Conservation (phyloP, 2,888 invertebrate species). For the Oegoconia quadripuncta region DNA sequence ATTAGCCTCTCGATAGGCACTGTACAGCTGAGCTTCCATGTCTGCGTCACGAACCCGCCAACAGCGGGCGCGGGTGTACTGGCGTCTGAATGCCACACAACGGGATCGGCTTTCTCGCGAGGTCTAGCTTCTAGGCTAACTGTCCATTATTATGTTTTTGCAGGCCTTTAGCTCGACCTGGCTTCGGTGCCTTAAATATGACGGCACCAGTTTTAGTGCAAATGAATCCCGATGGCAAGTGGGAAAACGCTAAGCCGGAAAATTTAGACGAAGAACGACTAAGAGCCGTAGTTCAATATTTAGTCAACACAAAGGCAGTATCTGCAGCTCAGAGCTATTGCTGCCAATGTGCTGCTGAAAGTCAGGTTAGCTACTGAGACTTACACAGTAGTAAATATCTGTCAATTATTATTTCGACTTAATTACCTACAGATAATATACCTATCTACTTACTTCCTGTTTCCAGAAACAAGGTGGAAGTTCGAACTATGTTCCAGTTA, state of each 20-base stretch:
- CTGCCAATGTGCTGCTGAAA: slow-evolving; percentile 51
- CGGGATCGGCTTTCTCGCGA: too few species aligned
- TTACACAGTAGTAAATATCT: background rate
- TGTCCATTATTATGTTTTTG: background rate
- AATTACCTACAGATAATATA: background rate
- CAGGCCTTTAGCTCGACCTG: slow-evolving; percentile 48
- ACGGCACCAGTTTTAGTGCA: slow-evolving; percentile 50
- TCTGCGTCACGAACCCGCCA: too few species aligned
- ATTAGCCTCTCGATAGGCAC: too few species aligned
- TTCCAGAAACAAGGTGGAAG: slow-evolving; percentile 22
- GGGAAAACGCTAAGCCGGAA: slow-evolving; percentile 51
- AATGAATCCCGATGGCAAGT: slow-evolving; percentile 61
- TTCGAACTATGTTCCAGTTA: slow-evolving; percentile 57
- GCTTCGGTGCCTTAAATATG: slow-evolving; percentile 46
- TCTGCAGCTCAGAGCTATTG: slow-evolving; percentile 62
- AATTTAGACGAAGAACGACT: slow-evolving; percentile 52
- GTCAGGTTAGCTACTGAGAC: slow-evolving; percentile 29
- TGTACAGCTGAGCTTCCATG: too few species aligned
- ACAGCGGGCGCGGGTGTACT: too few species aligned
- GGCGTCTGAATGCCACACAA: too few species aligned
- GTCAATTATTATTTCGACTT: background rate
- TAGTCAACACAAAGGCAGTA: slow-evolving; percentile 49
- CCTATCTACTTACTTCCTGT: background rate
- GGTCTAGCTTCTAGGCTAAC: background rate
- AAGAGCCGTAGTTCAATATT: slow-evolving; percentile 49